Evolutionary conservation across 2,888 invertebrate species (phyloP), one percentile per base, ranked within the genome.

Genomic region (Coleophora flavipennella): DNA sequence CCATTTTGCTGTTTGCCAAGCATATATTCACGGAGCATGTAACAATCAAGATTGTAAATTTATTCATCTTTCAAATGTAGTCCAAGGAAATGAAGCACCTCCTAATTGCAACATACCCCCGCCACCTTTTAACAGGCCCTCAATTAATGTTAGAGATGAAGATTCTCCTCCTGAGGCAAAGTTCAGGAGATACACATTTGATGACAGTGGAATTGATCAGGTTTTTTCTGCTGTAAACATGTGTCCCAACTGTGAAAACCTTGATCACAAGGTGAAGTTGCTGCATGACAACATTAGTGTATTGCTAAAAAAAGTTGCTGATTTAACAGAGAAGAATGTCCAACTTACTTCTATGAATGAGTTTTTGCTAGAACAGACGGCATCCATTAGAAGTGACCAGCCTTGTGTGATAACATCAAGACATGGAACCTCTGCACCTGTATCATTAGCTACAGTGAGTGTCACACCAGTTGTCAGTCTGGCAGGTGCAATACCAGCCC

Each of bases 21-120:
- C 90, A 46, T 87, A 77, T 53, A 55, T 88, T 40, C 86, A 86
- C 54, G 88, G 87, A 14, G 78, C 83, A 32, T 90, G 90, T 53
- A 65, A 75, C 31, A 84, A 88, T 36, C 85, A 80, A 44, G 77
- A 81, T 13, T 79, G 79, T 43, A 64, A 68, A 38, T 62, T 65
- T 42, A 49, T 69, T 35, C 78, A 80, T 45, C 68, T 67, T 42
- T 63, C 67, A 26, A 73, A 80, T 38, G 38, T 63, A 28, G 50
- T 57, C 32, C 20, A 20, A 20, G 53, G 52, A 25, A 70, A 62
- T 48, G 73, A 77, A 36, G 45, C 51, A 6, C 44, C 59, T 10
- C 54, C 61, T 35, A 50, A 59, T 12, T 43, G 50, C 9, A 61
- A 50, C 40, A 42, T 60, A 9, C 64, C 59, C 37, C 70, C 67